Evolutionary conservation across 2,888 invertebrate species (phyloP).

Genomic region (Branchipolynoe longqiensis): DNA sequence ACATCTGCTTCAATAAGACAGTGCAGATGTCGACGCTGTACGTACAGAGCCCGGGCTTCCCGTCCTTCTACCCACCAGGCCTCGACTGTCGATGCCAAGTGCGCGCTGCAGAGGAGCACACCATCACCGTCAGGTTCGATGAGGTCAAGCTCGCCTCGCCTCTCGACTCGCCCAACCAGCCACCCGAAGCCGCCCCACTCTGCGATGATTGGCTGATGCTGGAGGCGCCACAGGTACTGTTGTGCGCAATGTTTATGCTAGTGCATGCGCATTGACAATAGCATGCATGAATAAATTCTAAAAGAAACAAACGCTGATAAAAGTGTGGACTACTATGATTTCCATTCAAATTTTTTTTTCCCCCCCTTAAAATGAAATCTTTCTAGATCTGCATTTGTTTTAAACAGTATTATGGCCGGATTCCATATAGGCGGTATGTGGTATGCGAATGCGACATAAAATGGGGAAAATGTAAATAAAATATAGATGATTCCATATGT

Average conservation of each 20-base stretch:
- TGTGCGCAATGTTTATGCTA: background rate
- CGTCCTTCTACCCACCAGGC: conserved; percentile 31
- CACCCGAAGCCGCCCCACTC: background rate
- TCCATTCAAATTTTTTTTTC: too few species aligned
- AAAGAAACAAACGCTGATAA: too few species aligned
- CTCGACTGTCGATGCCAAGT: conserved; percentile 60
- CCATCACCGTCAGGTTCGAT: conserved; percentile 40
- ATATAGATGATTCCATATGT: too few species aligned
- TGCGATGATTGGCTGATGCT: conserved; percentile 63
- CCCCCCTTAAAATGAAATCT: too few species aligned
- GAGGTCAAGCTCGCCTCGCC: conserved; percentile 3
- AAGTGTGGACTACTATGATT: too few species aligned
- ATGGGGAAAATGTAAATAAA: too few species aligned
- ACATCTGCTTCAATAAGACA: conserved; percentile 49
- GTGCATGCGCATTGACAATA: background rate
- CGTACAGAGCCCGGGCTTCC: conserved; percentile 60
- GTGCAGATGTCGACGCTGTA: conserved; percentile 17
- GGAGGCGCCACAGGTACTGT: conserved; percentile 51
- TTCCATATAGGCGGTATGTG: too few species aligned
- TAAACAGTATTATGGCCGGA: too few species aligned
- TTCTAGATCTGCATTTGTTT: too few species aligned
- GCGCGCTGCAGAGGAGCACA: background rate
- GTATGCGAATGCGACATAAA: too few species aligned
- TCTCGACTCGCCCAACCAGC: background rate
- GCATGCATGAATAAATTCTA: too few species aligned